Base-by-base conservation (phyloP, 2,797 vertebrate species). In the Anolis apletophallus region DNA sequence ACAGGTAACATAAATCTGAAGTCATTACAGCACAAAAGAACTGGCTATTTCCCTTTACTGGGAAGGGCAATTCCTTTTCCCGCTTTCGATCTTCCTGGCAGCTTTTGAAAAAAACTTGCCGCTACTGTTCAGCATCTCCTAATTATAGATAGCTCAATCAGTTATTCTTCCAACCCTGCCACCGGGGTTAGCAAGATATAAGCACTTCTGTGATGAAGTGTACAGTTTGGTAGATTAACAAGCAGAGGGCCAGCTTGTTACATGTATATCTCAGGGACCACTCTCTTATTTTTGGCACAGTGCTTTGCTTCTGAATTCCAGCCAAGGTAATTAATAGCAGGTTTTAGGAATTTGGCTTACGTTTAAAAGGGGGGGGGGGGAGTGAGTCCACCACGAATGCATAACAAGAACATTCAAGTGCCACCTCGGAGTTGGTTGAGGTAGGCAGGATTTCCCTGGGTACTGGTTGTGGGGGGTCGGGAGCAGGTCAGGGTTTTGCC, bases 81-180 rank as follows among this genome's bases (percentile, higher is more conserved):
- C 57, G 1, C 54, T 29, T 59, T 29, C 71, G 69, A 57, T 87
- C 87, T 85, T 93, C 67, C 1, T 0, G 1, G 79, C n/a, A 82
- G 79, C 76, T 82, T 88, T 82, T 50, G 7, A 46, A 46, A 46
- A 46, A 46, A 88, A 57, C 79, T 83, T 0, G 4, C 75, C 89
- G 79, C 85, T 90, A 81, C 40, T 89, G 69, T 88, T 94, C 92
- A 89, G 90, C 71, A 1, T 67, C 73, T 89, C 90, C 64, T 73
- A 85, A 86, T 82, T 92, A 83, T 87, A 85, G 88, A 88, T 71
- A 90, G 91, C 52, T 82, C 88, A 86, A 84, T 90, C 86, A 89
- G 93, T 88, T 85, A 93, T 92, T 86, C 83, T 67, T 16, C 32
- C 71, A 81, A 74, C n/a, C n/a, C 36, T 34, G 46, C 85, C 32